Percentiles rank a stretch among this genome's conserved stretches.
Conservation (phyloP, 2,113 vertebrate species). For the Aspiorhynchus laticeps region DNA sequence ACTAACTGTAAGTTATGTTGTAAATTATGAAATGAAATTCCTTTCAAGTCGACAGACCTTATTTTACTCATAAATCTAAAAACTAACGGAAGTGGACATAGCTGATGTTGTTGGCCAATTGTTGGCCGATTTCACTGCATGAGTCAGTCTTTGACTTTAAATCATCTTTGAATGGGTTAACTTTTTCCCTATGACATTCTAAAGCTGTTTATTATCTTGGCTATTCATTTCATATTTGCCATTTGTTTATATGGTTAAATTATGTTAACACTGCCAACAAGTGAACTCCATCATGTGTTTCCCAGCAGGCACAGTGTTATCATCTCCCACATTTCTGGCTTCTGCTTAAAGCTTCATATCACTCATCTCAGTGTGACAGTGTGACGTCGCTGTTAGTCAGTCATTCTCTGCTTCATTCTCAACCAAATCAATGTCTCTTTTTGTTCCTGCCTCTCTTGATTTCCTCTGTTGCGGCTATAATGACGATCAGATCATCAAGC, state of each 20-base stretch:
- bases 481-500: constrained; percentile 48
- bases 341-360: constrained; percentile 7
- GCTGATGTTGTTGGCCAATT: not conserved
- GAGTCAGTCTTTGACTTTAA: not conserved
- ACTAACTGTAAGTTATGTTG: not conserved
- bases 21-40: not conserved
- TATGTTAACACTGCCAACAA: not conserved
- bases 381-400: constrained; percentile 1
- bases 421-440: constrained; percentile 36
- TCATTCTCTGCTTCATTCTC: constrained; percentile 3
- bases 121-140: not conserved
- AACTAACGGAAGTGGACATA: not conserved
- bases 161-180: not conserved
- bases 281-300: not conserved
- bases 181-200: not conserved
- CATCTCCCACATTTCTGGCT: not conserved
- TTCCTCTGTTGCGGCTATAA: constrained; percentile 31
- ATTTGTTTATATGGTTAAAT: not conserved
- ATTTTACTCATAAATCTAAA: not conserved
- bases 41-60: not conserved
- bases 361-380: not conserved
- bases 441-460: constrained; percentile 15
- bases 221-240: not conserved
- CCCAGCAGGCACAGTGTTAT: constrained; percentile 2
- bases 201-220: not conserved